These are phyloP conservation scores for Heliopora coerulea DNA, from an alignment of 92 coral and sea anemone genomes.

Conservation along the genomic window DNA sequence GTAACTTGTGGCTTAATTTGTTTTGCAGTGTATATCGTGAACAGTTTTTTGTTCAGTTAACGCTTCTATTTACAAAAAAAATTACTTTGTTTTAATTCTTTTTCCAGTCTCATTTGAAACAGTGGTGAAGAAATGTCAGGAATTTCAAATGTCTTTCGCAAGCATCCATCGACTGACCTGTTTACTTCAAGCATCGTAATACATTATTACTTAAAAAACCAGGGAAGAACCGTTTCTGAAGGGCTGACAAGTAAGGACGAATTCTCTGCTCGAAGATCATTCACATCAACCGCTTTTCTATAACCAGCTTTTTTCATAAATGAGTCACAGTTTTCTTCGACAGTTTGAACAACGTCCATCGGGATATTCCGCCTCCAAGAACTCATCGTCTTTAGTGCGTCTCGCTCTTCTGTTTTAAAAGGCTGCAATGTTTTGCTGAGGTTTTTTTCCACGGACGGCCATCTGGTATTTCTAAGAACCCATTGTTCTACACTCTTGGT, in stretches of 20 bases:
- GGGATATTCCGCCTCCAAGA: slow-evolving; percentile 62
- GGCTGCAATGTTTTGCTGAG: slow-evolving; percentile 25
- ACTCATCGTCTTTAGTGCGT: slow-evolving; percentile 49
- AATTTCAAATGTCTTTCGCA: slow-evolving; percentile 14
- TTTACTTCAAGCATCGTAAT: neutral
- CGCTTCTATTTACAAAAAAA: too few relatives aligned
- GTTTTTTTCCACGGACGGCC: neutral
- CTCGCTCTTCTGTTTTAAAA: slow-evolving; percentile 60
- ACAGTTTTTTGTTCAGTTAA: too few relatives aligned
- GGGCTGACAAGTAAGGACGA: slow-evolving; percentile 8
- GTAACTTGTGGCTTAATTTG: too few relatives aligned
- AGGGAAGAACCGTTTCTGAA: neutral
- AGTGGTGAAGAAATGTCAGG: slow-evolving; percentile 4
- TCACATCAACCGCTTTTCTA: neutral
- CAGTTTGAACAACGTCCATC: slow-evolving; percentile 33
- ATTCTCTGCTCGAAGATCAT: neutral
- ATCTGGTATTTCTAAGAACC: slow-evolving; percentile 44
- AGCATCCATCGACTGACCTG: neutral
- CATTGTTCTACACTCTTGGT: slow-evolving; percentile 46
- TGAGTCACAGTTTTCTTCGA: slow-evolving; percentile 71
- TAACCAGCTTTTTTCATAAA: slow-evolving; percentile 45
- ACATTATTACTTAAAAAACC: neutral
- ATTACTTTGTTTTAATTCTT: neutral
- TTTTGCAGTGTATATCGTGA: too few relatives aligned
- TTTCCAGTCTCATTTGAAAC: slow-evolving; percentile 18